Percentiles rank a stretch among this genome's conserved stretches.
phyloP scores from a whole-genome alignment of 2,888 invertebrate genomes.

The Andrena haemorrhoa region DNA sequence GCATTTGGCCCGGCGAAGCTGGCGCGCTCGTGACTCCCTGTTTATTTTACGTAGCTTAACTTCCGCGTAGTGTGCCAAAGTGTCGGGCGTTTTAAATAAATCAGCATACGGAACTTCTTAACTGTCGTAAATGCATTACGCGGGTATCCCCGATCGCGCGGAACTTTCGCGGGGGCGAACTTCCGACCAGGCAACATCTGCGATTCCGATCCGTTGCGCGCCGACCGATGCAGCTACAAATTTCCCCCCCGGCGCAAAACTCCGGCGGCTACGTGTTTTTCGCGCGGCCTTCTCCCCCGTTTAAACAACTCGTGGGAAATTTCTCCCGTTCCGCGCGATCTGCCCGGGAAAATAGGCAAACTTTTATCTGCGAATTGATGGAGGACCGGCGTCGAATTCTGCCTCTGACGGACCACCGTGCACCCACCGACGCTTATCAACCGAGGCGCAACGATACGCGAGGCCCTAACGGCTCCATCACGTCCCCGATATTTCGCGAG shows the following conservation, averaged over 20 bases:
- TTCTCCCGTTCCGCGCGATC: background rate
- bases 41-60: constrained; percentile 55
- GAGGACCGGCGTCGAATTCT: background rate
- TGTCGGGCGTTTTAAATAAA: constrained; percentile 58
- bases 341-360: background rate
- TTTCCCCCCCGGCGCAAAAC: constrained; percentile 5
- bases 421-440: background rate
- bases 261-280: background rate
- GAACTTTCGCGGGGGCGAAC: constrained; percentile 42
- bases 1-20: constrained; percentile 37
- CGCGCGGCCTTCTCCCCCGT: background rate
- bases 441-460: background rate
- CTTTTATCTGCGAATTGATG: constrained; percentile 2
- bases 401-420: background rate
- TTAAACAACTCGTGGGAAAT: background rate
- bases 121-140: constrained; percentile 55
- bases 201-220: constrained; percentile 23
- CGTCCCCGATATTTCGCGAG: background rate
- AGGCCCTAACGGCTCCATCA: background rate
- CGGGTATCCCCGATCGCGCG: constrained; percentile 15
- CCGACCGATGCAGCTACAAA: background rate
- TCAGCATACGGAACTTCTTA: constrained; percentile 52
- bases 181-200: constrained; percentile 31
- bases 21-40: constrained; percentile 34
- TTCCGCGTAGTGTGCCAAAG: constrained; percentile 17